Base-by-base conservation (phyloP, 1,140 invertebrate species). In the Orius insidiosus region DNA sequence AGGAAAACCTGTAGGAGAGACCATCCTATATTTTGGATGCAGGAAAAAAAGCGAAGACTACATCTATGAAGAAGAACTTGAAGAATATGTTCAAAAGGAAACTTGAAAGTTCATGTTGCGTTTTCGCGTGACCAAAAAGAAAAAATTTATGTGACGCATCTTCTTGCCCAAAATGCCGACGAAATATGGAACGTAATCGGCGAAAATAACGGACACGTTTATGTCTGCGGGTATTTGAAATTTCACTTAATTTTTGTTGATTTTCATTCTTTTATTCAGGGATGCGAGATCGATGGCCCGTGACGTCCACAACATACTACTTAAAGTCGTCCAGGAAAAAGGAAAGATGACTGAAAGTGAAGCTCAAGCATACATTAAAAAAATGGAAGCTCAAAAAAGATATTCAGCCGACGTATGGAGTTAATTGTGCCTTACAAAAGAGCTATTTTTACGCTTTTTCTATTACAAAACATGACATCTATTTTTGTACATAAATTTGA, bases 331-430 rank as follows among this genome's bases (percentile, higher is more conserved):
- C 4, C 72, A 76, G 63, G 80, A 87, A 55, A 80, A 85, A 59
- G 94, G 92, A 32, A 76, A 80, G 6, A 85, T 90, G 73, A 76
- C 71, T 1, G 80, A 87, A 58, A 59, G 74, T 9, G 80, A 93
- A 58, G 93, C 94, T 0, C 68, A 75, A 30, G 76, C 81, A 48
- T 97, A 92, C 63, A 74, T 98, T 44, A 98, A 98, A 67, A 94
- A 89, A 64, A 85, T 99, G 76, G 93, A 98, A 60, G 80, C 85
- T 15, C 90, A 97, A 65, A 93, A 95, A 65, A 78, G 95, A 63
- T 97, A 98, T 63, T 97, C 93, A 1, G 85, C 88, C 39, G 96
- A 99, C 66, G 95, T 98, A 14, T 99, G 96, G 96, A 96, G 92
- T 72, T 97, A 85, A 81, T n/a, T n/a, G 63, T 9, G 7, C 43